Base-by-base conservation (phyloP, 1,140 invertebrate species). In the Lordiphosa clarofinis region DNA sequence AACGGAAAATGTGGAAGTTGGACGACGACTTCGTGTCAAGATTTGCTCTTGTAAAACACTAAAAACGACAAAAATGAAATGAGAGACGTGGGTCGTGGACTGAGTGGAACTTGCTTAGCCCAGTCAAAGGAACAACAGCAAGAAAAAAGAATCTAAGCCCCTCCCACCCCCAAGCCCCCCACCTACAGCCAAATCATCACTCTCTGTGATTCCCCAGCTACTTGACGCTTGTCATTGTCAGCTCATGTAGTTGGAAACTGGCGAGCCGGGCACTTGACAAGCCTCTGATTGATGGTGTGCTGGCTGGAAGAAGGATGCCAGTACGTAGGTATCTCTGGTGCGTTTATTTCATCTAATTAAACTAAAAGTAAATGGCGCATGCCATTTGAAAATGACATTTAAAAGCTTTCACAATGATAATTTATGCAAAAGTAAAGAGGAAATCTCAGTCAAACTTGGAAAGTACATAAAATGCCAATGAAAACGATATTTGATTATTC, bases 161-260 rank as follows among this genome's bases (percentile, higher is more conserved):
- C 40, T 39, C 60, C 42, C 62, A 19, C 5, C 4, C 63, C 52
- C 33, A 13, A 35, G n/a, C n/a, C 47, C 44, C 7, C 3, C 2
- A 15, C 42, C 38, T 37, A 57, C 50, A 31, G 68, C 49, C 55
- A 46, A 46, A 46, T 46, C 28, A 31, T 31, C 28, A 53, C 37
- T 24, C 24, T 39, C 21, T 49, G n/a, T 33, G 39, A 76, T 56
- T 56, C 43, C 37, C 68, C 74, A 38, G 56, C 64, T 49, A 79
- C 74, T 78, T 73, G 64, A 44, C 56, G 70, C 74, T 81, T 82
- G 75, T 79, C 76, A 82, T 79, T 75, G 71, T 79, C 76, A 82
- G 66, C 66, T 82, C 62, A 57, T 60, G 75, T 75, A 76, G 75
- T 79, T 79, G 57, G 60, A 66, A 78, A 74, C 69, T 79, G 73